These are phyloP conservation scores for Chrysocyon brachyurus DNA, from an alignment of 2,797 vertebrate species.

Conservation along the genomic window DNA sequence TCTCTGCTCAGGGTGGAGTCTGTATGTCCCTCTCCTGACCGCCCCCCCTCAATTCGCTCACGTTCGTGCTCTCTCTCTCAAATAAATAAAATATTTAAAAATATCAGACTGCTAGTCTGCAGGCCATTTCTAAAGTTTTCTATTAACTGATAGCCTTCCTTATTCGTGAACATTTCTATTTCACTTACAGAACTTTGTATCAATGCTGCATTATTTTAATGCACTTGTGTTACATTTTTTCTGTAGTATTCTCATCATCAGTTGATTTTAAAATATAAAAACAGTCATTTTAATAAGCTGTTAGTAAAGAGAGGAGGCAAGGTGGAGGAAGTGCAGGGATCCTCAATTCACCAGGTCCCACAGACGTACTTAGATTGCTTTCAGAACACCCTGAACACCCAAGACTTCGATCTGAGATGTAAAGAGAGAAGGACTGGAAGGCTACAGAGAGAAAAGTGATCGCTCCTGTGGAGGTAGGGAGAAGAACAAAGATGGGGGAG, in stretches of 20 bases:
- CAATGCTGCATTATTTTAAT: neutral
- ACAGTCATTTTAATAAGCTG: neutral
- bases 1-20: neutral
- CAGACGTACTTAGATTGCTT: too few relatives aligned
- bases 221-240: neutral
- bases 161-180: neutral
- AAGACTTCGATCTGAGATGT: too few relatives aligned
- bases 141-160: neutral
- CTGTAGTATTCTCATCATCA: neutral
- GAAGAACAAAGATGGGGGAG: too few relatives aligned
- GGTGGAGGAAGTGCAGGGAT: too few relatives aligned
- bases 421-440: too few relatives aligned
- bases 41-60: neutral
- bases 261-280: neutral
- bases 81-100: neutral
- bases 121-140: neutral
- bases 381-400: too few relatives aligned
- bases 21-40: neutral
- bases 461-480: too few relatives aligned
- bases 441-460: too few relatives aligned
- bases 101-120: neutral
- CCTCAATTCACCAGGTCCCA: too few relatives aligned
- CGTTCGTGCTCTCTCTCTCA: neutral
- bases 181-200: neutral
- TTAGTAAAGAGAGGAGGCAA: too few relatives aligned